These are phyloP conservation scores for Platyura marginata DNA, from an alignment of 1,140 invertebrate species.

Conservation along the genomic window DNA sequence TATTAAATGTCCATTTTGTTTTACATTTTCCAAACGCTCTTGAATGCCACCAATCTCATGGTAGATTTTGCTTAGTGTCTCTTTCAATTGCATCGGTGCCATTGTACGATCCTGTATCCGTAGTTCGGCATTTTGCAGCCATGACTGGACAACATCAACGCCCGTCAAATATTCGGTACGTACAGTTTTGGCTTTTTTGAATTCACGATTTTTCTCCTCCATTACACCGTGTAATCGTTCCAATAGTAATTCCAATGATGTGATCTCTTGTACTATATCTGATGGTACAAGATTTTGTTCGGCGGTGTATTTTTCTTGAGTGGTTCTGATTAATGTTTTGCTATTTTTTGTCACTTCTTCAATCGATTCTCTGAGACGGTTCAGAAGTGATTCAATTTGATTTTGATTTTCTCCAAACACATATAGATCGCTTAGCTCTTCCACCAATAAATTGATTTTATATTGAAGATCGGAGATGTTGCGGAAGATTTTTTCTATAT, in stretches of 20 bases:
- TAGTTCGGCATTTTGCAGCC: constrained; percentile 64
- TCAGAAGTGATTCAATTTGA: constrained; percentile 30
- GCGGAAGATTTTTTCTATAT: constrained; percentile 35
- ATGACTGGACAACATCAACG: constrained; percentile 60
- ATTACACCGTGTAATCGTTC: constrained; percentile 57
- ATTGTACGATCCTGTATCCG: constrained; percentile 61
- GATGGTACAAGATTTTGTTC: constrained; percentile 49
- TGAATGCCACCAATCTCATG: constrained; percentile 48
- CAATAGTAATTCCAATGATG: constrained; percentile 54
- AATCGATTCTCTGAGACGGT: constrained; percentile 27
- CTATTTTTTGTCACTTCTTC: constrained; percentile 33
- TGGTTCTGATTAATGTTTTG: constrained; percentile 40
- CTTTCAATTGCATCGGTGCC: constrained; percentile 57
- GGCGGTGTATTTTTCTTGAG: constrained; percentile 45
- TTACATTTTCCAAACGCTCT: constrained; percentile 60
- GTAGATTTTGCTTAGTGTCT: constrained; percentile 55
- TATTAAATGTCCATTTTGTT: constrained; percentile 56
- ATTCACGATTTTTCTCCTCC: constrained; percentile 73
- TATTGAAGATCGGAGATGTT: constrained; percentile 42
- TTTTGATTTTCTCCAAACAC: constrained; percentile 49
- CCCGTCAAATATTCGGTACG: constrained; percentile 60
- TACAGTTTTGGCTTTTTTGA: constrained; percentile 63
- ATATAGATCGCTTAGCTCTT: constrained; percentile 44
- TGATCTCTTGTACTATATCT: constrained; percentile 56
- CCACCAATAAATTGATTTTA: constrained; percentile 37